phyloP scores from a whole-genome alignment of 2,113 vertebrate species.

The Capricornis sumatraensis region DNA sequence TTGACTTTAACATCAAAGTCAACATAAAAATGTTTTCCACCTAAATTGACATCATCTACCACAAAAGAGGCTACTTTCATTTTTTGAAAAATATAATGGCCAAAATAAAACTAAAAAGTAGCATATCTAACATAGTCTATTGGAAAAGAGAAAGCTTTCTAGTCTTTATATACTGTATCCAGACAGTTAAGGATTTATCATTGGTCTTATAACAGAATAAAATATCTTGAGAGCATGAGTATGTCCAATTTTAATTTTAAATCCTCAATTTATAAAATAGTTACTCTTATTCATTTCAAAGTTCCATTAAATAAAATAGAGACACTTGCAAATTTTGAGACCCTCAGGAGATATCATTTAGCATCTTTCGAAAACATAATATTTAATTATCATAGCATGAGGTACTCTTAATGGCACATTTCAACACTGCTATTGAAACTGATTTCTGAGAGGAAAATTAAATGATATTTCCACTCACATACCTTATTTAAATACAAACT shows the following conservation, averaged over 20 bases:
- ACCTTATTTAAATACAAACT: constrained; percentile 71
- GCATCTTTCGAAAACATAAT: constrained; percentile 65
- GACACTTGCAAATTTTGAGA: constrained; percentile 61
- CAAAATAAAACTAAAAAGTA: constrained; percentile 16
- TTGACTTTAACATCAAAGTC: not conserved
- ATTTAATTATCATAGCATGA: constrained; percentile 70
- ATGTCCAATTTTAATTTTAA: constrained; percentile 58
- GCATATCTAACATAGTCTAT: not conserved
- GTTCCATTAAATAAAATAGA: constrained; percentile 55
- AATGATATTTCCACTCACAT: constrained; percentile 66
- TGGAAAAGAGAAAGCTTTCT: constrained; percentile 10
- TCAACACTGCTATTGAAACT: constrained; percentile 45
- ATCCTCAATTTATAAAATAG: constrained; percentile 51
- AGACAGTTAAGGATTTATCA: constrained; percentile 30
- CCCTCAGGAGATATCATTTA: constrained; percentile 60
- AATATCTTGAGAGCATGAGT: constrained; percentile 42
- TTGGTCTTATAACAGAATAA: constrained; percentile 53
- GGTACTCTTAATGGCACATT: constrained; percentile 66
- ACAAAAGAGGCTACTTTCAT: constrained; percentile 28
- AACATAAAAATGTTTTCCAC: constrained; percentile 24
- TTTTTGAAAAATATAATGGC: not conserved
- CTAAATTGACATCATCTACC: constrained; percentile 22
- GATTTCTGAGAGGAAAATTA: constrained; percentile 72
- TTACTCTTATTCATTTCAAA: constrained; percentile 66
- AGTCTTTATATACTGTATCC: not conserved